Conservation (phyloP, 2,888 invertebrate genomes). For the Theretra japonica region DNA sequence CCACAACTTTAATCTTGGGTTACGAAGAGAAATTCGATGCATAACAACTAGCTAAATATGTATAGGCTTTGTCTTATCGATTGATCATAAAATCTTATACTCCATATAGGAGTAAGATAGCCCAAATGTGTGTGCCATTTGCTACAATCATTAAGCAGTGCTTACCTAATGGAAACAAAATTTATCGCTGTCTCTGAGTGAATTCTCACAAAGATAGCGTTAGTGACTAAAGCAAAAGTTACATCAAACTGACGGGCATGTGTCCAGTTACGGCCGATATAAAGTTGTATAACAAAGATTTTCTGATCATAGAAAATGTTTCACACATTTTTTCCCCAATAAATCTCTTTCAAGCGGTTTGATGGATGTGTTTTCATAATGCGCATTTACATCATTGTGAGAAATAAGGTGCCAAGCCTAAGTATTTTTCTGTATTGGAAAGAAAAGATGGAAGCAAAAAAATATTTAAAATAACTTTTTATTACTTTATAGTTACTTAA, state of each 20-base stretch:
- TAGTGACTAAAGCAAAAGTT: background rate
- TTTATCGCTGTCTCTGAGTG: too few relatives aligned
- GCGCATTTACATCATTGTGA: background rate
- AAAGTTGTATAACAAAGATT: background rate
- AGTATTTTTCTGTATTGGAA: background rate
- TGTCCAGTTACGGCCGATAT: background rate
- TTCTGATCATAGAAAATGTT: background rate
- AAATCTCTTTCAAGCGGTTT: slow-evolving; percentile 24
- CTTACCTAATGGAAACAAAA: too few relatives aligned
- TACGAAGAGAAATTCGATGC: background rate
- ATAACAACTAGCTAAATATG: too few relatives aligned
- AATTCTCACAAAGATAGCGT: too few relatives aligned
- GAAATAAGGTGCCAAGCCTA: background rate
- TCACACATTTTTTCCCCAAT: background rate
- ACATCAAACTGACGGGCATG: background rate
- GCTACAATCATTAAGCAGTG: too few relatives aligned
- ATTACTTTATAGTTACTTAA: too few relatives aligned
- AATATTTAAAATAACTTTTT: too few relatives aligned
- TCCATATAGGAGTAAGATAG: too few relatives aligned
- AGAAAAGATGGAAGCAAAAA: too few relatives aligned
- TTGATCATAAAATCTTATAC: too few relatives aligned
- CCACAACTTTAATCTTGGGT: background rate
- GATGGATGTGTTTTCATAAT: slow-evolving; percentile 26
- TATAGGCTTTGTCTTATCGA: too few relatives aligned
- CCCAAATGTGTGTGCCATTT: too few relatives aligned